Percentiles rank a stretch among this genome's conserved stretches.
These are phyloP conservation scores for Tenualosa thibaudeaui DNA, from an alignment of 2,797 vertebrate species.

Conservation along the genomic window DNA sequence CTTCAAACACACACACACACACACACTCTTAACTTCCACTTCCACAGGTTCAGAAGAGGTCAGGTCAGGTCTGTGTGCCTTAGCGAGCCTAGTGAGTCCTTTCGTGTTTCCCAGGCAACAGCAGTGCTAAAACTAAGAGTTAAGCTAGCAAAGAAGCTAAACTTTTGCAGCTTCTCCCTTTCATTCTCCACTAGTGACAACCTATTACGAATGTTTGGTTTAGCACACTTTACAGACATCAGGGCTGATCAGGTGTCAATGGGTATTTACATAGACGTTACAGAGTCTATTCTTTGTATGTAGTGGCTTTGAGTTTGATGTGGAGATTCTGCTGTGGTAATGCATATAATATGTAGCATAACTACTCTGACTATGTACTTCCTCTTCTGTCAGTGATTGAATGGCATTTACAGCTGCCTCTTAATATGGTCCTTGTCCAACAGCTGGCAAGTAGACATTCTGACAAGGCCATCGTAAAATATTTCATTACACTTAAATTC, in stretches of 20 bases:
- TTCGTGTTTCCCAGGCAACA: not conserved
- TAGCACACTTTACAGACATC: not conserved
- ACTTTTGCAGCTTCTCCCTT: not conserved
- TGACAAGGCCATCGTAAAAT: not conserved
- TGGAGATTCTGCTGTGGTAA: not conserved
- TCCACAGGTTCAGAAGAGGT: not conserved
- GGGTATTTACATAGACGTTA: not conserved
- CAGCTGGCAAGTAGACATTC: conserved; percentile 1
- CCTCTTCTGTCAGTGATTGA: not conserved
- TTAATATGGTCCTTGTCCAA: not conserved
- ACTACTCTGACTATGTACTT: not conserved
- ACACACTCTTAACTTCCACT: not conserved
- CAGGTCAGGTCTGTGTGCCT: not conserved
- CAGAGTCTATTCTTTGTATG: not conserved
- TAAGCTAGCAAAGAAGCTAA: not conserved
- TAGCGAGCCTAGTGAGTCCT: not conserved
- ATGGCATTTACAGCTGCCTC: conserved; percentile 13
- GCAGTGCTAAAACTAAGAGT: not conserved
- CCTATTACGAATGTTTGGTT: no score
- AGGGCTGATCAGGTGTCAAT: not conserved
- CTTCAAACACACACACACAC: not conserved
- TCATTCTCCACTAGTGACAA: not conserved
- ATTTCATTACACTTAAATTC: not conserved
- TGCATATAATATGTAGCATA: not conserved
- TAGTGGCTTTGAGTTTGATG: not conserved